Conservation (phyloP, 2,113 vertebrate genomes). For the Centropristis striata region DNA sequence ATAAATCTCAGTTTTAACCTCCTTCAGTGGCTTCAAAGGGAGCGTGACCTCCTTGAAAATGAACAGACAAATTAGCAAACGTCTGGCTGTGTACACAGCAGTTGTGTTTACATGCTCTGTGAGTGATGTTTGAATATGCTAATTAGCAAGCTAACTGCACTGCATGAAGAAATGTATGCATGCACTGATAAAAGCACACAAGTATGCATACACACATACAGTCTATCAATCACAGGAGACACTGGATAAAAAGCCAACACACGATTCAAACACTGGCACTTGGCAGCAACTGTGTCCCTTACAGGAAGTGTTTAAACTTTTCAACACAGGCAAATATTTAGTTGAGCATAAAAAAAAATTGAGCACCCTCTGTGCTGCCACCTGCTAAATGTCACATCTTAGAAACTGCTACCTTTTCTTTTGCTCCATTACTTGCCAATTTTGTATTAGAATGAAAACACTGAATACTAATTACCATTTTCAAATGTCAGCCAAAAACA, state of each 20-base stretch:
- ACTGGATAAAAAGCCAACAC: neutral
- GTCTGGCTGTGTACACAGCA: neutral
- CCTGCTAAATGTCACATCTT: conserved; percentile 32
- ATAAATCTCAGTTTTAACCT: conserved; percentile 14
- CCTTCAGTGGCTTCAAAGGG: conserved; percentile 32
- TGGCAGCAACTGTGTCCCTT: conserved; percentile 6
- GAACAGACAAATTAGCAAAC: conserved; percentile 21
- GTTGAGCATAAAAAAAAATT: neutral
- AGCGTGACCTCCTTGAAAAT: conserved; percentile 28
- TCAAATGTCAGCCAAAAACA: conserved; percentile 28
- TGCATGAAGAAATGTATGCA: conserved; percentile 8
- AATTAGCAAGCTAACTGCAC: conserved; percentile 30
- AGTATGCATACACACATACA: neutral
- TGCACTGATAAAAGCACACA: neutral
- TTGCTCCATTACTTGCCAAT: neutral
- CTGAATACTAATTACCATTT: conserved; percentile 14
- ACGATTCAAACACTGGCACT: neutral
- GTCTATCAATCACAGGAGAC: neutral
- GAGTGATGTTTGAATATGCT: conserved; percentile 16
- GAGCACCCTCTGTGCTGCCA: conserved; percentile 29
- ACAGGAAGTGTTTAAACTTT: conserved; percentile 20
- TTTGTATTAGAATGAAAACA: conserved; percentile 13
- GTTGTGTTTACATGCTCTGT: conserved; percentile 24
- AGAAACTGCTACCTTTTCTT: conserved; percentile 11
- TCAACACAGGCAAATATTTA: conserved; percentile 30